phyloP scores from a whole-genome alignment of 2,888 invertebrate species.

The Leucania comma region DNA sequence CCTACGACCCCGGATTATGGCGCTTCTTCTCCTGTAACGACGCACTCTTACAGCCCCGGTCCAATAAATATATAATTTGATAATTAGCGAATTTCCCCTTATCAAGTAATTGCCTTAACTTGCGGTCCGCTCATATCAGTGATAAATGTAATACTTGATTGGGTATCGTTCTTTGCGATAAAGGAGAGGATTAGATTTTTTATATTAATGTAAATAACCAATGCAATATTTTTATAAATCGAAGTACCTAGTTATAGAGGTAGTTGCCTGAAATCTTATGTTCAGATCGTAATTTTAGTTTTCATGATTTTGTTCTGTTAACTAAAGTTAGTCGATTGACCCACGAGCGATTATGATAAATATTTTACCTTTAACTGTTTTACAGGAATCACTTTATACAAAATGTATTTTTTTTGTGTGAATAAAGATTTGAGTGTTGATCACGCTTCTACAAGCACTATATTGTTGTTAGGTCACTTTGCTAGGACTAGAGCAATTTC shows the following conservation, averaged over 20 bases:
- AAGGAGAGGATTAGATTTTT: slow-evolving; percentile 54
- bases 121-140: slow-evolving; percentile 63
- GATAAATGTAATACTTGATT: slow-evolving; percentile 65
- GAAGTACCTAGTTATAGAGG: slow-evolving; percentile 56
- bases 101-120: slow-evolving; percentile 68
- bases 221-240: slow-evolving; percentile 76
- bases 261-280: slow-evolving; percentile 70
- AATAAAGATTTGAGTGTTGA: slow-evolving; percentile 13
- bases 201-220: slow-evolving; percentile 76
- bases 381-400: slow-evolving; percentile 29
- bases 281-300: slow-evolving; percentile 59
- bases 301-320: slow-evolving; percentile 28
- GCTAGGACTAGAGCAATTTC: slow-evolving; percentile 23
- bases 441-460: slow-evolving; percentile 33
- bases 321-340: slow-evolving; percentile 21
- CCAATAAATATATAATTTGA: slow-evolving; percentile 84
- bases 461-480: slow-evolving; percentile 25
- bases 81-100: slow-evolving; percentile 59
- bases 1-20: slow-evolving; percentile 88
- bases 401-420: slow-evolving; percentile 25
- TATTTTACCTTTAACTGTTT: slow-evolving; percentile 40
- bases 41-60: slow-evolving; percentile 80
- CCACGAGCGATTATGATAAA: slow-evolving; percentile 35
- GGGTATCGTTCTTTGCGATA: slow-evolving; percentile 60
- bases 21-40: slow-evolving; percentile 83